Evolutionary conservation across 1,140 invertebrate genomes (phyloP), one percentile per base, ranked within the genome.

Genomic region (Atta texana): DNA sequence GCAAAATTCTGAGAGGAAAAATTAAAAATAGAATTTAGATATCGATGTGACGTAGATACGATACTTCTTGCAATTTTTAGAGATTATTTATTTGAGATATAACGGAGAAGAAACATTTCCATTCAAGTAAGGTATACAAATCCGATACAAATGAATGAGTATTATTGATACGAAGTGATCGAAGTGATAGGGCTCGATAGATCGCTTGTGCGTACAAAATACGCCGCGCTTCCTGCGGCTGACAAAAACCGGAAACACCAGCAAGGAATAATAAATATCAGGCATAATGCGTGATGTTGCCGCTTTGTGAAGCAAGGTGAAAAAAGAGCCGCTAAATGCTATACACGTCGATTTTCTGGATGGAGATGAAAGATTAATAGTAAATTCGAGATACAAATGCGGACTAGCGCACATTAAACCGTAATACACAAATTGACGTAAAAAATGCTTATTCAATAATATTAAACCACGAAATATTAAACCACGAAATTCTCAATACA

Each of bases 231-330:
- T 94, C 93, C 94, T 91, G 91, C 88, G 86, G 77, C 87, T 86
- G 88, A 80, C 55, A 85, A 57, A 74, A 89, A 89, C 90, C 91
- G 94, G 94, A 94, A 95, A 90, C 90, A 86, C 77, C 85, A 78
- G n/a, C 61, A 74, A 89, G 85, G 94, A 95, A 95, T 94, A 94
- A 92, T 90, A 93, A 94, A 94, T 92, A 89, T 92, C 89, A 89
- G 86, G 82, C 84, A 90, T 82, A 89, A 89, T 89, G 89, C 86
- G 51, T 61, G 89, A 75, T 85, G 85, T 91, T 44, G 64, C 7
- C 39, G 55, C 44, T 10, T 24, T 34, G 31, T 44, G 49, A 31
- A 53, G 16, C 28, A 88, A 74, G n/a, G 34, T 72, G 85, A 74
- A 87, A 88, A 80, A 82, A 86, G 78, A 61, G n/a, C 31, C 57